These are phyloP conservation scores for Eurois occulta DNA, from an alignment of 2,888 invertebrate species.

Conservation along the genomic window DNA sequence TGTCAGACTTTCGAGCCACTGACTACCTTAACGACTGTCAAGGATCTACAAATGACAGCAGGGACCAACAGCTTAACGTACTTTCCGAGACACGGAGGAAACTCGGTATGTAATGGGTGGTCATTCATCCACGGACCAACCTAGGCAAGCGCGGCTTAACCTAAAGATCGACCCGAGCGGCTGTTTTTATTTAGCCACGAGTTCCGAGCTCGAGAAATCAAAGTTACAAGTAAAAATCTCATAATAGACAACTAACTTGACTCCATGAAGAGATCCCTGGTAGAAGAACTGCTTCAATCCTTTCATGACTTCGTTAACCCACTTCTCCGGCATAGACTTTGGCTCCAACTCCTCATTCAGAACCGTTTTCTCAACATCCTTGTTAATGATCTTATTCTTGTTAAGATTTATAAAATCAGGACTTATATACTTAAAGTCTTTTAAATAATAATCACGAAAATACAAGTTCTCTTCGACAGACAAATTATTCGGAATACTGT, in stretches of 20 bases:
- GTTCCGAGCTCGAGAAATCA: no score
- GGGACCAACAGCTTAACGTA: no score
- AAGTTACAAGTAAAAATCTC: not conserved
- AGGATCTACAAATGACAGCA: no score
- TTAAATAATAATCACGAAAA: slow-evolving; percentile 81
- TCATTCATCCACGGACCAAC: no score
- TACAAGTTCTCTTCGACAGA: slow-evolving; percentile 72
- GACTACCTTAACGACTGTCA: no score
- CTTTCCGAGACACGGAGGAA: no score
- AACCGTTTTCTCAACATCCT: slow-evolving; percentile 56
- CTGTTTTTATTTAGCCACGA: no score
- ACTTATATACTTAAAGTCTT: slow-evolving; percentile 84
- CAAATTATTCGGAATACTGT: slow-evolving; percentile 61
- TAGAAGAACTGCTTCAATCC: slow-evolving; percentile 86
- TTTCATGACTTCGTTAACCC: slow-evolving; percentile 79
- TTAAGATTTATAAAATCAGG: slow-evolving; percentile 74
- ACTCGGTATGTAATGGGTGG: no score
- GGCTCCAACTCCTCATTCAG: slow-evolving; percentile 46
- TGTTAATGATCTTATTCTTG: slow-evolving; percentile 55
- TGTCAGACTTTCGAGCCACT: no score
- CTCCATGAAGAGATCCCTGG: slow-evolving; percentile 86
- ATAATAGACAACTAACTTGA: slow-evolving; percentile 79
- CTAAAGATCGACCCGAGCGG: no score
- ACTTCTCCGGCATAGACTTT: slow-evolving; percentile 74
- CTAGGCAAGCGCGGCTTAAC: no score